Evolutionary conservation across 2,797 vertebrate species (phyloP).

Genomic region (Numenius phaeopus): DNA sequence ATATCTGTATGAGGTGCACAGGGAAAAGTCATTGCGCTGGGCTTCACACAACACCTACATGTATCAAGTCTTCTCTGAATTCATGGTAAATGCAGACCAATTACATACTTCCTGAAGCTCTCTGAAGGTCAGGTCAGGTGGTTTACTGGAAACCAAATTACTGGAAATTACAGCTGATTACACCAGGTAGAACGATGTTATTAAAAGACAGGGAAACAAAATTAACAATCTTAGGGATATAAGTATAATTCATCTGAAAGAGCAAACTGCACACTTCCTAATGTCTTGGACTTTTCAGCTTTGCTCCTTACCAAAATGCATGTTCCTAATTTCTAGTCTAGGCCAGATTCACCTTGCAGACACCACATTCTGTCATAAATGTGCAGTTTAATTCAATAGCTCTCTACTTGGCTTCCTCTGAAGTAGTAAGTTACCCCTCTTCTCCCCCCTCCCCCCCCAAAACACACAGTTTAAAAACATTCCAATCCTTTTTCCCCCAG

Average conservation of each 20-base stretch:
- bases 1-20: not conserved
- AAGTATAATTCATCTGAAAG: not conserved
- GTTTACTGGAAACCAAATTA: no score
- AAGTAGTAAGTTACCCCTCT: not conserved
- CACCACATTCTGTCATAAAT: not conserved
- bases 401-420: not conserved
- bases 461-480: not conserved
- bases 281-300: not conserved
- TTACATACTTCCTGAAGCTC: not conserved
- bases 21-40: not conserved
- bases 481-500: not conserved
- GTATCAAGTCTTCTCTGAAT: not conserved
- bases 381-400: not conserved
- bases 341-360: not conserved
- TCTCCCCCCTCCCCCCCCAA: not conserved
- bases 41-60: not conserved
- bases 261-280: not conserved
- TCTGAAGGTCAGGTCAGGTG: not conserved
- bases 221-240: not conserved
- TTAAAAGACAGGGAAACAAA: not conserved
- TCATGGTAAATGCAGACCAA: not conserved
- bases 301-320: not conserved
- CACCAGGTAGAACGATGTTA: not conserved
- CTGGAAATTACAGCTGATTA: not conserved
- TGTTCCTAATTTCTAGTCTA: not conserved